These are phyloP conservation scores for Chironex yamaguchii DNA, from an alignment of 30 jellyfish, hydroid and myxozoan species.

Conservation along the genomic window DNA sequence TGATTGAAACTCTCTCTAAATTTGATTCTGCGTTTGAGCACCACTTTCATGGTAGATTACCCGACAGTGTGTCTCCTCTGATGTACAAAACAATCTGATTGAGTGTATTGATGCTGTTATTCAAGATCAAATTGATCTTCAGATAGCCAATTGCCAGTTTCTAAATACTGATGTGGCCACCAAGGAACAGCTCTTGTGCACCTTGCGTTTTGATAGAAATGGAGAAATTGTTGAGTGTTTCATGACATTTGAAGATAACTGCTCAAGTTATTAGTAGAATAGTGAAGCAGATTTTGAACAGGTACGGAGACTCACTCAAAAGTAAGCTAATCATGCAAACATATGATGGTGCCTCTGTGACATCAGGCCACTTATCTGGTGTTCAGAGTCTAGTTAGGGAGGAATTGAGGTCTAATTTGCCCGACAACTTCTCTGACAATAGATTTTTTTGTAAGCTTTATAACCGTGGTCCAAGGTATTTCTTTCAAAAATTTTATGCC, in stretches of 20 bases:
- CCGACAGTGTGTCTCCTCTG: slow-evolving; percentile 39
- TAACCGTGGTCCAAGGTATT: too few relatives aligned
- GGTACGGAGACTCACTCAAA: slow-evolving; percentile 15
- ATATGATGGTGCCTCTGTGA: too few relatives aligned
- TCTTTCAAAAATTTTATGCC: too few relatives aligned
- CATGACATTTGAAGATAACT: background rate
- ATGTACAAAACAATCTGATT: slow-evolving; percentile 50
- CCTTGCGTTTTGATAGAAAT: background rate
- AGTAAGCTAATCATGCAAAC: slow-evolving; percentile 43
- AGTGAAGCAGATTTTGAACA: slow-evolving; percentile 2
- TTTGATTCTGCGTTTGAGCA: slow-evolving; percentile 63
- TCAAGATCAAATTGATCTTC: slow-evolving; percentile 36
- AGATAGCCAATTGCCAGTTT: too few relatives aligned
- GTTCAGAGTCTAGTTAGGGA: too few relatives aligned
- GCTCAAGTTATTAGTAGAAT: too few relatives aligned
- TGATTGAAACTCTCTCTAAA: slow-evolving; percentile 22
- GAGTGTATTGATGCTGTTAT: slow-evolving; percentile 11
- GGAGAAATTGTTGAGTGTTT: slow-evolving; percentile 30
- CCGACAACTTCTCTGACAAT: too few relatives aligned
- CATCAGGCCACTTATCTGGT: too few relatives aligned
- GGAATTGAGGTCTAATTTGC: too few relatives aligned
- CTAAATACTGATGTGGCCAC: slow-evolving; percentile 66
- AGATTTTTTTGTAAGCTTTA: too few relatives aligned
- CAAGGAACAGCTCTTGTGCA: slow-evolving; percentile 34
- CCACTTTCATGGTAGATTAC: slow-evolving; percentile 33